Base-by-base conservation (phyloP, 2,797 vertebrate species). In the Hipposideros larvatus region DNA sequence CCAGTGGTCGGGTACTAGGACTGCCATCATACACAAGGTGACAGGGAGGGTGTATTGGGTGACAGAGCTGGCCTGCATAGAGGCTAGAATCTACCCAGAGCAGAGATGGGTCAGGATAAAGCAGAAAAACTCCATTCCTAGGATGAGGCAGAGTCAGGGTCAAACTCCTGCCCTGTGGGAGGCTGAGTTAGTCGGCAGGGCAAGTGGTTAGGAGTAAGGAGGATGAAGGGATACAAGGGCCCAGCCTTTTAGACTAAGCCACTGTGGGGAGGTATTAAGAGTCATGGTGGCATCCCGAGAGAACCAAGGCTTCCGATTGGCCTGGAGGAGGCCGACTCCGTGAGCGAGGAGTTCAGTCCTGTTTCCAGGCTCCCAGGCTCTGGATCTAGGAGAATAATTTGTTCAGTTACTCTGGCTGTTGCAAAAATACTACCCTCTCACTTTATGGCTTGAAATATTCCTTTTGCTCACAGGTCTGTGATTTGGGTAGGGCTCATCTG, bases 301-400 rank as follows among this genome's bases (percentile, higher is more conserved):
- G 26, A 82, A 4, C 7, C 26, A 34, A 87, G 48, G 14, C 37
- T 82, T 41, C 26, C 34, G 37, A 31, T 7, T 41, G 80, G 46
- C 26, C 14, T 55, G 41, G 68, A 75, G 34, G 41, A 87, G 75
- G 26, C 34, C 5, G 18, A 37, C n/a, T 48, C 26, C 46, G 21
- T 16, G 18, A 74, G 26, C 9, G 18, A 34, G 13, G 21, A 51
- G 4, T 78, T 63, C 22, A 24, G 26, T 79, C 5, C 34, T 51
- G 15, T 70, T 88, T 90, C 28, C 28, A 94, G 68, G 28, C 7
- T 19, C 37, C 61, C 59, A 48, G 71, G 73, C 87, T 70, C 59
- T 10, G 18, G 34, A 65, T 88, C 55, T 85, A 18, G 16, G 75
- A 57, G 53, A 65, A 2, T 41, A 77, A 83, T 51, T 5, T 1